Conservation (phyloP, 2,888 invertebrate genomes). For the Drosophila demipolita region DNA sequence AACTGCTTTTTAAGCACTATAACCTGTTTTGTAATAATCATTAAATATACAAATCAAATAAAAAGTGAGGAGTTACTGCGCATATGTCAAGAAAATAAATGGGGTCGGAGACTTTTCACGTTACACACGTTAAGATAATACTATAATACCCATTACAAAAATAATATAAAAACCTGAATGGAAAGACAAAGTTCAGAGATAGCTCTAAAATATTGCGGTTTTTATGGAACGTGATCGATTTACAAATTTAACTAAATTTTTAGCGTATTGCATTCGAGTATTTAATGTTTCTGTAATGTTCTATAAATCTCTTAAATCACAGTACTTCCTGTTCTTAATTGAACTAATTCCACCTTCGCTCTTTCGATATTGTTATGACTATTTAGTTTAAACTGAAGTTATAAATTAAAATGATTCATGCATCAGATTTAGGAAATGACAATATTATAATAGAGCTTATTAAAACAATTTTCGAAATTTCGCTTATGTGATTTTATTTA, state of each 20-base stretch:
- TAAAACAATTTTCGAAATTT: neutral
- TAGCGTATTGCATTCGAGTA: conserved; percentile 32
- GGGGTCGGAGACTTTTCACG: neutral
- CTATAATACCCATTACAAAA: neutral
- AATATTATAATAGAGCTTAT: neutral
- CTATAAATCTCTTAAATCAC: neutral
- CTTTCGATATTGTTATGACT: neutral
- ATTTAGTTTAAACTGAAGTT: neutral
- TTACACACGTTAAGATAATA: neutral
- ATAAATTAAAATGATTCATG: neutral
- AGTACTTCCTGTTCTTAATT: neutral
- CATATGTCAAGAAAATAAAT: neutral
- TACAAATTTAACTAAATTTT: conserved; percentile 53
- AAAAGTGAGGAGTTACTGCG: neutral
- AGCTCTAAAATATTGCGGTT: conserved; percentile 32
- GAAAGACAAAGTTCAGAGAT: conserved; percentile 18
- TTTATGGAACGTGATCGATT: conserved; percentile 63
- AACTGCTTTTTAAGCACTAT: neutral
- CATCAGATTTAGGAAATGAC: neutral
- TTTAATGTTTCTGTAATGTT: conserved; percentile 6
- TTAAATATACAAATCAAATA: neutral
- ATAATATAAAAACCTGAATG: conserved; percentile 22
- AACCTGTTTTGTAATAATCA: neutral
- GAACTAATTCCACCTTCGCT: neutral
- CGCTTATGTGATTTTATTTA: neutral